Base-by-base conservation (phyloP, 1,140 invertebrate species). In the Doryteuthis pealeii region DNA sequence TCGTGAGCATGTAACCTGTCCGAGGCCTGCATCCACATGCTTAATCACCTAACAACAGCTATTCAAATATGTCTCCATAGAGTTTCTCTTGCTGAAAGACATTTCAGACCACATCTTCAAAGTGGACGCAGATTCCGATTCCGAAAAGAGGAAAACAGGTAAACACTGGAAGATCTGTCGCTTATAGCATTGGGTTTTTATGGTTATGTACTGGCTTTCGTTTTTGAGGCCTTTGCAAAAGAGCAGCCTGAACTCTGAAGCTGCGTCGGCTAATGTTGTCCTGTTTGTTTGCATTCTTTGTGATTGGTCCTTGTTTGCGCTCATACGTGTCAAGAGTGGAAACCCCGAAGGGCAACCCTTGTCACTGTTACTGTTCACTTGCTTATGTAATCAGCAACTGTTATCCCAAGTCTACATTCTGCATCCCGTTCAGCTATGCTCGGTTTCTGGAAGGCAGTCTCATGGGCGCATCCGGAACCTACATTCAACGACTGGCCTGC, bases 181-280 rank as follows among this genome's bases (percentile, higher is more conserved):
- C 76, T 26, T 72, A 83, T 4, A 77, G 82, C 54, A 62, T 84
- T 3, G 67, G 78, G n/a, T n/a, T 49, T 78, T 84, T 69, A 76
- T 81, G 67, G 72, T 84, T 2, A 73, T 83, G 30, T 81, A 79
- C 74, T 79, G 43, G 79, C 85, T 8, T 79, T 80, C 72, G 76
- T 81, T 82, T 0, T 71, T 85, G n/a, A 71, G 84, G 10, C 85
- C 84, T 70, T 77, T 86, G 26, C 83, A 85, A n/a, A n/a, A n/a
- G 76, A 85, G 82, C 76, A 86, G 85, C 71, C 43, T 86, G 30
- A 82, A 84, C 74, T 76, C 80, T 40, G 75, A 79, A 35, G 77
- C 74, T 22, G 80, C 22, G 77, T 84, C 26, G 82, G 83, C 58
- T 83, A 12, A 79, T 77, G 30, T 73, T 85, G 5, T 79, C 83